Conservation (phyloP, 1,140 invertebrate genomes). For the Nomia melanderi region DNA sequence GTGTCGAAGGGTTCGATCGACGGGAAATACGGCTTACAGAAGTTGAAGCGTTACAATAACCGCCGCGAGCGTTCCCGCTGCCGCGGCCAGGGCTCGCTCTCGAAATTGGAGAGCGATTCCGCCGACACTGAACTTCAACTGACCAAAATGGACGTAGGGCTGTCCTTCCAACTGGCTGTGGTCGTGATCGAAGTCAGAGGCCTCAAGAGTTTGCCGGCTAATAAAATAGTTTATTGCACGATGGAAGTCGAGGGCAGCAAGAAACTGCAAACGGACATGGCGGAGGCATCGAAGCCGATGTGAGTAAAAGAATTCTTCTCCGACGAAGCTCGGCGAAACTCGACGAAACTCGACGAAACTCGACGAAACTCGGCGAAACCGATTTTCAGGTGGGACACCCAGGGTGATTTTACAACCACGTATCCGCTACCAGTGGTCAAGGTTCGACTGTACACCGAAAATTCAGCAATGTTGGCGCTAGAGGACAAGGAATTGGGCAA, state of each 20-base stretch:
- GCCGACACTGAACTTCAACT: constrained; percentile 95
- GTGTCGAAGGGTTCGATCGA: constrained; percentile 98
- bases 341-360: too few relatives aligned
- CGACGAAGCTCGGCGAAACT: too few relatives aligned
- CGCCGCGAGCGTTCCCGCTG: constrained; percentile 80
- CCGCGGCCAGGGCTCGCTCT: constrained; percentile 91
- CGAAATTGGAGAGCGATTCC: constrained; percentile 94
- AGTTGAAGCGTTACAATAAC: constrained; percentile 97
- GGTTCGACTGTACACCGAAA: constrained; percentile 98
- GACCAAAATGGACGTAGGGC: constrained; percentile 97
- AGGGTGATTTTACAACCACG: constrained; percentile 99
- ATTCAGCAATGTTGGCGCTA: constrained; percentile 97
- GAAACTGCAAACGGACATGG: constrained; percentile 99
- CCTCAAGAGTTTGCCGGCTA: constrained; percentile 96
- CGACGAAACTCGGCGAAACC: neutral
- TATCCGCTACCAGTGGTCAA: constrained; percentile 98
- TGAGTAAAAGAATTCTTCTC: constrained; percentile 80
- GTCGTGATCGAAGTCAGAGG: constrained; percentile 99
- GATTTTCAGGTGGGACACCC: constrained; percentile 92
- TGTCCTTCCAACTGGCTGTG: constrained; percentile 98
- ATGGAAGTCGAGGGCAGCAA: constrained; percentile 99
- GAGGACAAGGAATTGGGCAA: constrained; percentile 99
- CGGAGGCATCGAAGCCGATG: constrained; percentile 99
- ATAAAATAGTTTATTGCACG: constrained; percentile 99
- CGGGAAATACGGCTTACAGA: constrained; percentile 97